Evolutionary conservation across 2,888 invertebrate species (phyloP), one percentile per base, ranked within the genome.

Genomic region (Cheilosia soror): DNA sequence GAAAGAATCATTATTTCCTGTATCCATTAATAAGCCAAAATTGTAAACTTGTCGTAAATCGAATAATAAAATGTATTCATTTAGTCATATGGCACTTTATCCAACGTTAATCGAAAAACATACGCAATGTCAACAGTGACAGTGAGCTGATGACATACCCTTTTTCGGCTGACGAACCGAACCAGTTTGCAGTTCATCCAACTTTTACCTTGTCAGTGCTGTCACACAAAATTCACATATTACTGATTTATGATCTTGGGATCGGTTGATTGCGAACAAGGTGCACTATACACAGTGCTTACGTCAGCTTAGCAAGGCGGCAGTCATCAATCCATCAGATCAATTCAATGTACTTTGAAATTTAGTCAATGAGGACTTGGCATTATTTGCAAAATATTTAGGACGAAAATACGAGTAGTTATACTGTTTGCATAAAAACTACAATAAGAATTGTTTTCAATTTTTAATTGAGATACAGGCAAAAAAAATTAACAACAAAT

Each of bases 171-270:
- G 15, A 63, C 47, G 44, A 63, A 63, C 62, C 47, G 44, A 63
- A 63, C 62, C 49, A 49, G 65, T 65, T 49, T 25, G 20, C 49
- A 49, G 49, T 40, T 65, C 65, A 51, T 51, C 49, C 47, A 47
- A 65, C 65, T 65, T 65, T 49, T 51, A 65, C 49, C 65, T 65
- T 37, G 49, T 62, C 60, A 27, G 11, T 37, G 37, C 37, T 37
- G 37, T 37, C 44, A 47, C 44, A 47, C 15, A 20, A 47, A n/a
- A 47, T n/a, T 3, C 15, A 47, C 15, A 15, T 15, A 7, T 27
- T 20, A 13, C 51, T 51, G 51, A 51, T 51, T 51, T 51, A 51
- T 51, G 25, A 51, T 51, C 27, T 51, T 27, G 27, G 27, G 25
- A 51, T 25, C 9, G 11, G 51, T 27, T 15, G 15, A 47, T 15